Base-by-base conservation (phyloP, 2,797 vertebrate genomes). In the Adelosebastes latens region DNA sequence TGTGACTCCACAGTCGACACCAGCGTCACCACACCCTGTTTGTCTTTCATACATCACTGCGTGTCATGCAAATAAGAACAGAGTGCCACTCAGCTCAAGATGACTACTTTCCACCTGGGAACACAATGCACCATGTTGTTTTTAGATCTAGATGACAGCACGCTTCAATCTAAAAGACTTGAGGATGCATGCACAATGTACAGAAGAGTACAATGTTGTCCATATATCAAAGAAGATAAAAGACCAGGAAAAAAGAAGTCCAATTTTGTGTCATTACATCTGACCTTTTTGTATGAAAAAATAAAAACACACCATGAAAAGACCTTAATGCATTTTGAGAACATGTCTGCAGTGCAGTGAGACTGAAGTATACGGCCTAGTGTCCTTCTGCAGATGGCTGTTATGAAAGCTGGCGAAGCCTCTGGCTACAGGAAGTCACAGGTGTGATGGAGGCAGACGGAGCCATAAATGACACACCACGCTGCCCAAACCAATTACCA, bases 371-470 rank as follows among this genome's bases (percentile, higher is more conserved):
- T 53, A 39, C 24, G 56, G 65, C 22, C 29, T 20, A 42, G 59
- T 53, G 68, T 84, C 73, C 59, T 39, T 65, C 77, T 84, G 69
- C 70, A 85, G 83, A 83, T 76, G 71, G 73, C 58, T 79, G 77
- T 75, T 84, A 67, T 82, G 72, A 85, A 85, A 87, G 77, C 69
- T 29, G 62, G 32, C 71, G 82, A 86, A 12, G 86, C 89, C 87
- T 83, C 83, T 58, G 77, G 93, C 90, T 81, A 72, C 56, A 82
- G 72, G 84, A 89, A 90, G 89, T 87, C 90, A 88, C 90, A 92
- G 93, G 90, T 92, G 91, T 92, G 90, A 90, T 70, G 62, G 77
- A 84, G 59, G 70, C 71, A 82, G 80, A 79, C 74, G 22, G 75
- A 79, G 86, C 62, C 74, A 72, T 66, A 75, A 75, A 72, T 31